These are phyloP conservation scores for Nicator chloris DNA, from an alignment of 2,113 vertebrate species.

Conservation along the genomic window DNA sequence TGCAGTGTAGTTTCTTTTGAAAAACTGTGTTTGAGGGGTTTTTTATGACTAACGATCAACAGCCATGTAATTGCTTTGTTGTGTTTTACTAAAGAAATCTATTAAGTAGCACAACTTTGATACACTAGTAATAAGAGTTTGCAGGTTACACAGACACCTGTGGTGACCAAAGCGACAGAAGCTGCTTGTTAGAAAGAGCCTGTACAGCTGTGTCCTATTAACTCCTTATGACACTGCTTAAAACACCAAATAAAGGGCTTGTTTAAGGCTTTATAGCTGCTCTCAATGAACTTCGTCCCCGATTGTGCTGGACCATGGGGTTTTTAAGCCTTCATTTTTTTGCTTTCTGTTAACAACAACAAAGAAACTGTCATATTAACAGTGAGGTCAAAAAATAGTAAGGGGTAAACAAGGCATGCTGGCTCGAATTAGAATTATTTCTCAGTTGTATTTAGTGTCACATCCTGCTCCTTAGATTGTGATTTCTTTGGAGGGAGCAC, in stretches of 20 bases:
- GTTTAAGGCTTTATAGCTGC: constrained; percentile 71
- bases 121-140: constrained; percentile 86
- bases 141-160: constrained; percentile 83
- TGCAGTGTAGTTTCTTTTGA: constrained; percentile 82
- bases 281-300: constrained; percentile 51
- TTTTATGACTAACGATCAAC: constrained; percentile 80
- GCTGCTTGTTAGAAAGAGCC: constrained; percentile 77
- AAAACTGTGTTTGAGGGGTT: constrained; percentile 74
- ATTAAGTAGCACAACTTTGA: constrained; percentile 87
- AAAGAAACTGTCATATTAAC: constrained; percentile 51
- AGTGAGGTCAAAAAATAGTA: constrained; percentile 55
- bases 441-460: neutral
- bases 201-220: constrained; percentile 83
- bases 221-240: constrained; percentile 79
- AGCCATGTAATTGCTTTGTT: constrained; percentile 86
- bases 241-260: constrained; percentile 76
- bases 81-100: constrained; percentile 86
- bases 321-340: constrained; percentile 54
- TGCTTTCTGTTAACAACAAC: constrained; percentile 6
- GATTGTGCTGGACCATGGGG: constrained; percentile 56
- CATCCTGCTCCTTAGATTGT: neutral
- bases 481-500: neutral
- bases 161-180: constrained; percentile 82
- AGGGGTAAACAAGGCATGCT: constrained; percentile 33
- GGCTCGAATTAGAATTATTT: neutral